Conservation (phyloP, 1,140 invertebrate species). For the Neotoxoptera formosana region DNA sequence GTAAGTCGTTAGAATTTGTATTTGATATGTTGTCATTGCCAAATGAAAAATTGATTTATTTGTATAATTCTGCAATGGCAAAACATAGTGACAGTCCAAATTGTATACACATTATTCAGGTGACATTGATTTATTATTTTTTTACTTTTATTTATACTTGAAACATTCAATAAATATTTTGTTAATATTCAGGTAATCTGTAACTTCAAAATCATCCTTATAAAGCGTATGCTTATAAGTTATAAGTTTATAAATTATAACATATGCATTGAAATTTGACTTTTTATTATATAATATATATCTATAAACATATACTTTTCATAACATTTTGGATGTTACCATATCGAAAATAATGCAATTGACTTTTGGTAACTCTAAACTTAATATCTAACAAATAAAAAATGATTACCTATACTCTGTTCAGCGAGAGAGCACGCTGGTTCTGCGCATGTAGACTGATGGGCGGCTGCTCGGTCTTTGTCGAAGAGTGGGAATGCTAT, state of each 20-base stretch:
- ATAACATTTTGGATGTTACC: background rate
- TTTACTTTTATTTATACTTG: background rate
- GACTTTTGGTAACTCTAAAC: background rate
- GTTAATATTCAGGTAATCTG: background rate
- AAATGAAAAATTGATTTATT: slow-evolving; percentile 40
- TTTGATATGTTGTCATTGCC: slow-evolving; percentile 45
- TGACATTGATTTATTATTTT: background rate
- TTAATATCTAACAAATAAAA: background rate
- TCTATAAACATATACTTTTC: background rate
- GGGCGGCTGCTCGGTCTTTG: too few relatives aligned
- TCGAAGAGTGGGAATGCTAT: too few relatives aligned
- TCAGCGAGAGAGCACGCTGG: too few relatives aligned
- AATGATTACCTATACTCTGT: background rate
- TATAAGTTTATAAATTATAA: too few relatives aligned
- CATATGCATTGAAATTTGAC: too few relatives aligned
- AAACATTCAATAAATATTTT: background rate
- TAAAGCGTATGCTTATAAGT: too few relatives aligned
- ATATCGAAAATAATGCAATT: background rate
- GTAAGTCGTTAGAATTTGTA: slow-evolving; percentile 38
- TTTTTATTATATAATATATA: too few relatives aligned
- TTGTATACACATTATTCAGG: slow-evolving; percentile 32
- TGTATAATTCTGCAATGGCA: slow-evolving; percentile 40
- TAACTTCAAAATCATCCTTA: background rate
- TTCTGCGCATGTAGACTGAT: too few relatives aligned
- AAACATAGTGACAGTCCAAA: slow-evolving; percentile 32